Evolutionary conservation across 2,888 invertebrate genomes (phyloP), one percentile per base, ranked within the genome.

Genomic region (Apantesis nais): DNA sequence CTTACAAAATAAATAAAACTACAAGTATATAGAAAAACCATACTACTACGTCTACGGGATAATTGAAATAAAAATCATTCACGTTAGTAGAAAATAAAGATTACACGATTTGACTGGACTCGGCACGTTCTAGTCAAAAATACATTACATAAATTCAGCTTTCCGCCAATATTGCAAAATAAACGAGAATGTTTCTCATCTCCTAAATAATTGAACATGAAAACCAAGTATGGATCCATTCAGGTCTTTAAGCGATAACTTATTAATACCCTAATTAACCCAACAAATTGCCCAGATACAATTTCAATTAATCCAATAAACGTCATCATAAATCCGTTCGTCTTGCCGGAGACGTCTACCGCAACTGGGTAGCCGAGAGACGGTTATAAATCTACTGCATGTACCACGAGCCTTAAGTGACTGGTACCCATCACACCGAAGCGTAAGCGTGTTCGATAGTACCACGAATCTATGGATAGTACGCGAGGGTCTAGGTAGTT

Each of bases 341-440:
- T 88, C 85, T 86, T 84, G 80, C 70, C 81, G 83, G 84, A 85
- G 87, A 86, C 85, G 87, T 85, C 85, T 83, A 82, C 81, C 85
- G 83, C 81, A 85, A 65, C 63, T 82, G 83, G 84, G 87, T 88
- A 79, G 88, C 87, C 86, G 86, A 85, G 84, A 88, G 88, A 87
- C 88, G 85, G 79, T 88, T 74, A 92, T 93, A 93, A 93, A 93
- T 93, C 90, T 89, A 76, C 83, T 79, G 88, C 79, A 80, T 81
- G 85, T 80, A 82, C 83, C 83, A 84, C 84, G 85, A 83, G 82
- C 82, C 85, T 85, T 85, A 86, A 83, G 85, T 81, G 81, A 80
- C 74, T 73, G 76, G 79, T 79, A 77, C 71, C 72, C 79, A 79
- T 88, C 81, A 89, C 87, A 86, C 86, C 77, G 84, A 66, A 55